Base-by-base conservation (phyloP, 2,888 invertebrate genomes). In the Hofmannophila pseudospretella region DNA sequence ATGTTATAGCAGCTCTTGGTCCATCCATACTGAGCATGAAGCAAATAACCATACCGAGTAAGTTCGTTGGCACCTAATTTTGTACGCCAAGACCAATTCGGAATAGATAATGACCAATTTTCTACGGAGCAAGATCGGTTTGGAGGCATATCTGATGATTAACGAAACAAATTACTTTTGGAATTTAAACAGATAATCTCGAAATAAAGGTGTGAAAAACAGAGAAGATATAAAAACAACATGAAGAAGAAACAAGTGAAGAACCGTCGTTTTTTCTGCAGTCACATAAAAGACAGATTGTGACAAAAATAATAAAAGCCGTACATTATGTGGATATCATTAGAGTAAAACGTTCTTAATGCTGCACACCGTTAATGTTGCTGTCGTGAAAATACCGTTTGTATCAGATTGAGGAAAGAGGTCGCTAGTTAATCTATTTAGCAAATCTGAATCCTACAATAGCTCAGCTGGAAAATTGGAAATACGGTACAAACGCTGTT, bases 51-150 rank as follows among this genome's bases (percentile, higher is more conserved):
- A n/a, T n/a, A n/a, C n/a, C 7, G 23, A 28, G 11, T 34, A 63
- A 68, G 77, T 73, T 76, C 78, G 67, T 69, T 73, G 77, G 52
- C 71, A 60, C 58, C 56, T 52, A 49, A 58, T 69, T 69, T 60
- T 58, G 57, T 58, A 57, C 53, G 51, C 47, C 44, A 29, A 35
- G 41, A 11, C n/a, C n/a, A n/a, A n/a, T n/a, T 7, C 4, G n/a
- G 20, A 20, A 19, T 16, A 27, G 16, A 49, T 65, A 62, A 68
- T 68, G 65, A 66, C 62, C 68, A 72, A 70, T 75, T 74, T 66
- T 61, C 55, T 66, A 58, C 61, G 66, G 55, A 13, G 22, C 7
- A 4, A 36, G 20, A 28, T 34, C 34, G 34, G 28, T 34, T 34
- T 10, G 16, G 32, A 10, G 16, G 5, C 9, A 9, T 8, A 13